Evolutionary conservation across 30 jellyfish, hydroid and myxozoan genomes (phyloP), one percentile per base, ranked within the genome.

Genomic region (Cassiopea xamachana): DNA sequence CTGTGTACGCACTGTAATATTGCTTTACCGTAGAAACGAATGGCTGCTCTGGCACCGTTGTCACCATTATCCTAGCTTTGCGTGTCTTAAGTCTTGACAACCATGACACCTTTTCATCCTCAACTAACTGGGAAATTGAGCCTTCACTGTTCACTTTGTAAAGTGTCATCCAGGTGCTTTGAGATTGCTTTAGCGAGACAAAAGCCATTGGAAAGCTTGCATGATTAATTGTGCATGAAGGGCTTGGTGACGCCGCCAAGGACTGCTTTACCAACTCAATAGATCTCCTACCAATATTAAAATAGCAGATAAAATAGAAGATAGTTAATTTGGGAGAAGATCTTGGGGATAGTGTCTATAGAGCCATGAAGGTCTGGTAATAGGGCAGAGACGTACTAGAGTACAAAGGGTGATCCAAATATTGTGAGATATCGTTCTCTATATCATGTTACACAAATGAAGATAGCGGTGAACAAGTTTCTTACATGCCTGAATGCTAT

Each of bases 21-120:
- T 60, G 73, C 44, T 64, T 48, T 2, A 60, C 43, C 46, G 1
- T 10, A 64, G 67, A 60, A 2, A 77, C 67, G 48, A 76, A 87
- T 17, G 94, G 94, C 18, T 78, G 89, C 51, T 87, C 94, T 1
- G 16, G 2, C 14, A 55, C 71, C 9, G 85, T 77, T 7, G 80
- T 87, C 7, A 87, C 81, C 39, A 60, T 61, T 48, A 87, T 39
- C n/a, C 59, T 69, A 6, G 62, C 77, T 51, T 67, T 75, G 1
- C 46, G 84, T 2, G 19, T 19, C 8, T 70, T 83, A 58, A 79
- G 46, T 27, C 91, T 46, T 13, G 91, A 83, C 15, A 83, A 19
- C 77, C 91, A 43, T 3, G 77, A 48, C 2, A 83, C 44, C 19
- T 83, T 75, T 39, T 79, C 59, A 62, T 69, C 84, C n/a, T 69